Conservation (phyloP, 1,140 invertebrate genomes). For the silkworm (Bombyx mori) region DNA sequence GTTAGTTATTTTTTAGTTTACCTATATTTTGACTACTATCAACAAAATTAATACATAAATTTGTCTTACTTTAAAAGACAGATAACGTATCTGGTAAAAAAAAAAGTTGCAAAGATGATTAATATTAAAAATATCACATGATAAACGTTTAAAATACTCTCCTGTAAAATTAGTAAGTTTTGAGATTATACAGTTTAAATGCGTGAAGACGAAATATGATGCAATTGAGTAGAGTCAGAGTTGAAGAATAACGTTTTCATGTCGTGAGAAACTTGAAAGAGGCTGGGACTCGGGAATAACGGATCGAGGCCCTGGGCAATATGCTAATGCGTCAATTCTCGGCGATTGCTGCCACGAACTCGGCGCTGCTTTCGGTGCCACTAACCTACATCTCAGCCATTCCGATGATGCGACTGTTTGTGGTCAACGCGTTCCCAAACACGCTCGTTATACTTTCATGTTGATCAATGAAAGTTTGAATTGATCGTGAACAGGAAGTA, state of each 20-base stretch:
- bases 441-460: conserved; percentile 64
- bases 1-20: no score
- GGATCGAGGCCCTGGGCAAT: conserved; percentile 46
- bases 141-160: no score
- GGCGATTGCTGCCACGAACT: conserved; percentile 26
- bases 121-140: no score
- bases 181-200: no score
- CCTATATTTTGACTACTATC: no score
- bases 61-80: no score
- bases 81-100: no score
- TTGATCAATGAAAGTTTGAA: conserved; percentile 56
- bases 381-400: conserved; percentile 58
- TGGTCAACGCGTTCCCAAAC: conserved; percentile 49
- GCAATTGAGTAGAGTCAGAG: no score
- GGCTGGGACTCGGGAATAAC: conserved; percentile 47
- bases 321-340: conserved; percentile 50
- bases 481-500: conserved; percentile 39
- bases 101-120: no score
- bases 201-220: not conserved
- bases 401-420: conserved; percentile 55
- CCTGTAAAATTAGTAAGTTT: no score
- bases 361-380: conserved; percentile 41
- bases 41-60: no score
- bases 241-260: conserved; percentile 9
- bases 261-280: conserved; percentile 38